Evolutionary conservation across 2,113 vertebrate species (phyloP).

Genomic region (Nanorana parkeri): DNA sequence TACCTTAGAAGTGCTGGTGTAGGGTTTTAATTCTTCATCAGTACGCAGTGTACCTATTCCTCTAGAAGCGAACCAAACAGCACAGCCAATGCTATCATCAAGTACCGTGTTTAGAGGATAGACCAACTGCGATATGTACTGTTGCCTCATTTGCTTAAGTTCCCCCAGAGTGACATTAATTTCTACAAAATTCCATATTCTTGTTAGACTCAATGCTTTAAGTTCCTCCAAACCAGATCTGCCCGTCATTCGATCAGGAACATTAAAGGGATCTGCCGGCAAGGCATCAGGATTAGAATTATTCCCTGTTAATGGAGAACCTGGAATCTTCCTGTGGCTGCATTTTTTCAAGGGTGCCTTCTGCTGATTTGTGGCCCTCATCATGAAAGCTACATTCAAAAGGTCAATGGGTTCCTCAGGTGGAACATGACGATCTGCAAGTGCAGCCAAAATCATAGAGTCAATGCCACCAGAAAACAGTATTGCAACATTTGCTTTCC

Average conservation of each 20-base stretch:
- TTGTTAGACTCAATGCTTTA: constrained; percentile 73
- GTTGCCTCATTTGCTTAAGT: constrained; percentile 76
- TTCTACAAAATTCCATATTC: constrained; percentile 94
- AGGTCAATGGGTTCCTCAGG: constrained; percentile 86
- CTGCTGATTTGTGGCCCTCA: constrained; percentile 64
- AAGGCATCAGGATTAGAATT: neutral
- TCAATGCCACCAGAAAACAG: constrained; percentile 96
- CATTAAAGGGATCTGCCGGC: constrained; percentile 67
- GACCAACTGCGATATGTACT: constrained; percentile 79
- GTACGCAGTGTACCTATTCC: constrained; percentile 76
- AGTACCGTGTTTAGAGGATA: constrained; percentile 88
- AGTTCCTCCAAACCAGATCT: constrained; percentile 85
- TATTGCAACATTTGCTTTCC: constrained; percentile 76
- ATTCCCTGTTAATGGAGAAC: constrained; percentile 19
- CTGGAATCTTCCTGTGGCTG: constrained; percentile 49
- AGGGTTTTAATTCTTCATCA: constrained; percentile 64
- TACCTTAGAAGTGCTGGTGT: constrained; percentile 88
- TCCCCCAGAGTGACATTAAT: constrained; percentile 87
- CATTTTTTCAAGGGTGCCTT: constrained; percentile 59
- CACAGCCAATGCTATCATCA: constrained; percentile 96
- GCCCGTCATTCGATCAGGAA: constrained; percentile 90
- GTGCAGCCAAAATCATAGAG: constrained; percentile 87
- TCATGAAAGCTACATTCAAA: constrained; percentile 91
- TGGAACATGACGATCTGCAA: constrained; percentile 87
- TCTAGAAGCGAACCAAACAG: constrained; percentile 94